A percentile compares a stretch with the other conserved stretches of the same genome.
Conservation (phyloP, 2,113 vertebrate species). For the Synodontis membranacea region DNA sequence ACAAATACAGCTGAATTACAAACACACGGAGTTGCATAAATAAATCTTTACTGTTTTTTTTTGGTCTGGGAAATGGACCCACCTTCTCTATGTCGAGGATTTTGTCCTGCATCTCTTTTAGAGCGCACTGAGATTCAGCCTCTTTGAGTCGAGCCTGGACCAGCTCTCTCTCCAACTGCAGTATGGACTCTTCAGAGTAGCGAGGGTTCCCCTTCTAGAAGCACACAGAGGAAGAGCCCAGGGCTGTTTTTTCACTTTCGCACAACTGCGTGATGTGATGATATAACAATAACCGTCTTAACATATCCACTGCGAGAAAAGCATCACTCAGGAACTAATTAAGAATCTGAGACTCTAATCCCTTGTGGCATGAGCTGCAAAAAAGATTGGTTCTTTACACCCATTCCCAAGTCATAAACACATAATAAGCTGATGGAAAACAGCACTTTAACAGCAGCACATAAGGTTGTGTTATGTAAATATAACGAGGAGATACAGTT, state of each 20-base stretch:
- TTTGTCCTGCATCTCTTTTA: constrained; percentile 99
- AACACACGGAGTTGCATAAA: not conserved
- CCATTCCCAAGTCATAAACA: constrained; percentile 43
- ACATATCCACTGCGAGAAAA: not conserved
- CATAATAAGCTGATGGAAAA: constrained; percentile 67
- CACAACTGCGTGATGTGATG: not conserved
- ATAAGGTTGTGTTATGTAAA: constrained; percentile 57
- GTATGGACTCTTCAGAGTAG: constrained; percentile 91
- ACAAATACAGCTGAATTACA: not conserved
- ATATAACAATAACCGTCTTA: not conserved
- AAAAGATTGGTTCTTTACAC: not conserved
- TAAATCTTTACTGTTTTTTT: not conserved
- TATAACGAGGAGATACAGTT: constrained; percentile 57
- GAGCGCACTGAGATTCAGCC: constrained; percentile 93
- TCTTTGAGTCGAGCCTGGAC: constrained; percentile 93
- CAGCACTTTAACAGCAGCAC: constrained; percentile 36
- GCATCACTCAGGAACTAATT: not conserved
- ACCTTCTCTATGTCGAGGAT: constrained; percentile 96
- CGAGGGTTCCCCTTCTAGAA: constrained; percentile 80
- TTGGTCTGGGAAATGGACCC: not conserved
- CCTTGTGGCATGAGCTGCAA: not conserved
- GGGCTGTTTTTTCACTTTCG: not conserved
- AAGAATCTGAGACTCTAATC: not conserved
- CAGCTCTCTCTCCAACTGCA: constrained; percentile 93
- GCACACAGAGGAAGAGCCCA: constrained; percentile 15